Evolutionary conservation across 2,113 vertebrate genomes (phyloP).

Genomic region (Suricata suricatta): DNA sequence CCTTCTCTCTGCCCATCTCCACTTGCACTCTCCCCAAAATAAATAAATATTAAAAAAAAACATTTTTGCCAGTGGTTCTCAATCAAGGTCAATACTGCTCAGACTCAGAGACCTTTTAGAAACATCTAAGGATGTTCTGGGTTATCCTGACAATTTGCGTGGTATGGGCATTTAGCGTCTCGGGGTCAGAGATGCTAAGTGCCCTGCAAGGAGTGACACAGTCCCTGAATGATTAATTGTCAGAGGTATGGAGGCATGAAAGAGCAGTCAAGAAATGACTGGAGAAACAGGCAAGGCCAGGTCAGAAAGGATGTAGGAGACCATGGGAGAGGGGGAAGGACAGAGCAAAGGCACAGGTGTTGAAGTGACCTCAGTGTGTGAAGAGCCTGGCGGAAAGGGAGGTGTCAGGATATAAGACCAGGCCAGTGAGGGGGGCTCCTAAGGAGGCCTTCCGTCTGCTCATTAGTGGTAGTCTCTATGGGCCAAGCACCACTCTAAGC

Average conservation of each 20-base stretch:
- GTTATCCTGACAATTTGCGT: neutral
- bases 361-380: neutral
- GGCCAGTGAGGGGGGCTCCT: neutral
- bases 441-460: neutral
- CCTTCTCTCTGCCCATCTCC: too few species aligned
- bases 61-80: neutral
- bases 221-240: neutral
- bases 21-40: too few species aligned
- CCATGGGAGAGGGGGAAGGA: neutral
- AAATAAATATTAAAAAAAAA: neutral
- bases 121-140: neutral
- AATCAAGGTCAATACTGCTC: neutral
- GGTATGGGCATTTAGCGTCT: slow-evolving; percentile 11
- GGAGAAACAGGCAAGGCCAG: neutral
- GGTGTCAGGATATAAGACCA: neutral
- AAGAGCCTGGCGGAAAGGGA: neutral
- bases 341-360: neutral
- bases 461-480: neutral
- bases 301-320: neutral
- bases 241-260: neutral
- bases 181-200: neutral
- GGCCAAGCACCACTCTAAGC: neutral
- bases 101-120: slow-evolving; percentile 20
- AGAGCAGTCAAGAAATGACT: neutral
- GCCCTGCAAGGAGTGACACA: neutral